Base-by-base conservation (phyloP, 1,140 invertebrate species). In the Panagrolaimus sp. region DNA sequence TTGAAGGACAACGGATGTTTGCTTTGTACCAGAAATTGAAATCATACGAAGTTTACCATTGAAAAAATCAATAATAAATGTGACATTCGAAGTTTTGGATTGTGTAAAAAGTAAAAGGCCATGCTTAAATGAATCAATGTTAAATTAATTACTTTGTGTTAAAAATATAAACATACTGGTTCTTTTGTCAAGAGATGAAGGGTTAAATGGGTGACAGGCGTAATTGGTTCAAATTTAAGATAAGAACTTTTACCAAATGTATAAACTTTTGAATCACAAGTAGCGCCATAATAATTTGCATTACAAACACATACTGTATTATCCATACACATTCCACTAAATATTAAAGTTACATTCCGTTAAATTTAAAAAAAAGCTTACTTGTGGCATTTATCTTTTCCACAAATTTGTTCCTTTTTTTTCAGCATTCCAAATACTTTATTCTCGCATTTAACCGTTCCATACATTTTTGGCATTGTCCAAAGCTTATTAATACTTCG, bases 241-340 rank as follows among this genome's bases (percentile, higher is more conserved):
- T 28, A 28, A 2, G 52, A 58, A 26, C 17, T 14, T 17, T 24
- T 15, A 6, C 43, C 47, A 15, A 64, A 21, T 0, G 44, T 4
- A 55, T 21, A 48, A 38, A 47, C 63, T 26, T 28, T 65, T 26
- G 26, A 45, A 9, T 63, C 21, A 12, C 15, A 32, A 26, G 14
- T 58, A 8, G 15, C n/a, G 15, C 52, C 52, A 26, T 26, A 58
- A 4, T 21, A 58, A 24, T 28, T 28, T 58, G 15, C 28, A 12
- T 58, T 28, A 58, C 52, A 58, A 58, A 58, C 21, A 58, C 52
- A 58, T 21, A 28, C 17, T 10, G 21, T 21, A n/a, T 58, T 58
- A 14, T 58, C 52, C 52, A 58, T 21, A n/a, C 52, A 58, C 17
- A 26, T 58, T 4, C 52, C 52, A 8, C 52, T 58, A 21, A 58